Percentiles rank a stretch among this genome's conserved stretches.
Conservation (phyloP, 2,113 vertebrate genomes). For the Ancistrus triradiatus region DNA sequence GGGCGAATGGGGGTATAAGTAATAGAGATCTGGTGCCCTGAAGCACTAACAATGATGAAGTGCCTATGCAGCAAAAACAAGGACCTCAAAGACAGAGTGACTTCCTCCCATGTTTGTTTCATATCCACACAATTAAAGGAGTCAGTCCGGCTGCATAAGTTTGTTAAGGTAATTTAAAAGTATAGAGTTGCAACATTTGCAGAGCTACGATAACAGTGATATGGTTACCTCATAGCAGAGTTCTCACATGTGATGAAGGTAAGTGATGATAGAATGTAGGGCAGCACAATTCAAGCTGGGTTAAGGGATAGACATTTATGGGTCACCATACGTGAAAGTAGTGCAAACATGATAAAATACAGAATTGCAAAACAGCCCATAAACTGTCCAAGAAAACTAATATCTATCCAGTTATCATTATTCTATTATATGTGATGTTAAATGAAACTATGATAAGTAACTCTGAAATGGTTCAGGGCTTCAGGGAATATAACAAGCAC, state of each 20-base stretch:
- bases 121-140: conserved; percentile 58
- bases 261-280: conserved; percentile 46
- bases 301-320: conserved; percentile 25
- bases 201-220: conserved; percentile 52
- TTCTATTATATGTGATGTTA: background rate
- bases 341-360: background rate
- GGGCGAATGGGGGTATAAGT: conserved; percentile 15
- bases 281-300: conserved; percentile 46
- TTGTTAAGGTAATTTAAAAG: conserved; percentile 33
- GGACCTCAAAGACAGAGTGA: conserved; percentile 47
- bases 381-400: background rate
- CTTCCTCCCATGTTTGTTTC: conserved; percentile 55
- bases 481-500: conserved; percentile 5
- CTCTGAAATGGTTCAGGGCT: conserved; percentile 21
- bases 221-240: conserved; percentile 48
- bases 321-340: background rate
- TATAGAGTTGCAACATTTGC: conserved; percentile 57
- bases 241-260: conserved; percentile 55
- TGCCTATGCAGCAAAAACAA: conserved; percentile 49
- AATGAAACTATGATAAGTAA: background rate
- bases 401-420: too few relatives aligned
- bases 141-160: conserved; percentile 44
- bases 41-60: conserved; percentile 51
- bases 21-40: conserved; percentile 41
- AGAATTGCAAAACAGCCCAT: background rate